Conservation (phyloP, 1,140 invertebrate genomes). For the Eupeodes corollae region DNA sequence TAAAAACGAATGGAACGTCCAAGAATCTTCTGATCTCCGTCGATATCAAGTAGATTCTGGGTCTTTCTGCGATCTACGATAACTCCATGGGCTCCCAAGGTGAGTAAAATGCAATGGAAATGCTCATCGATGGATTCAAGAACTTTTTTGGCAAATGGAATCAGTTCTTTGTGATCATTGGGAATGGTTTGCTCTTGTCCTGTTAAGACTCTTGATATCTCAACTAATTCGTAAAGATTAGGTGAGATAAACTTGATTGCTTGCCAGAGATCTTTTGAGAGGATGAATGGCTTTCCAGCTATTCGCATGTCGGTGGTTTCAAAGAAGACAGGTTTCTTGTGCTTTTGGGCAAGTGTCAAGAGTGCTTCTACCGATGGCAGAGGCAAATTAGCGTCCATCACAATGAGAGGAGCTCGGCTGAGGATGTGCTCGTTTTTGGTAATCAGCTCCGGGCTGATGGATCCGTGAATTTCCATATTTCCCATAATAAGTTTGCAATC, state of each 20-base stretch:
- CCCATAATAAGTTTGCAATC: constrained; percentile 70
- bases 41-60: constrained; percentile 7
- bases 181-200: too few species aligned
- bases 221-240: constrained; percentile 54
- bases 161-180: too few species aligned
- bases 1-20: constrained; percentile 35
- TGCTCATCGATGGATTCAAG: constrained; percentile 21
- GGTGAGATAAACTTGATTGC: constrained; percentile 53
- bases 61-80: constrained; percentile 34
- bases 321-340: constrained; percentile 57
- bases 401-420: constrained; percentile 52
- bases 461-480: constrained; percentile 70
- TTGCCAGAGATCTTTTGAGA: constrained; percentile 22
- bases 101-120: constrained; percentile 46
- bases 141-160: constrained; percentile 8
- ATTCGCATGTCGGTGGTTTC: constrained; percentile 55
- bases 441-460: constrained; percentile 52
- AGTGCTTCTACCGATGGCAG: constrained; percentile 50
- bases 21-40: constrained; percentile 4
- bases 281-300: constrained; percentile 45
- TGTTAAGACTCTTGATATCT: too few species aligned
- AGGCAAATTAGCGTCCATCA: constrained; percentile 73
- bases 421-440: constrained; percentile 42
- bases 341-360: constrained; percentile 47
- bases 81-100: constrained; percentile 44